Evolutionary conservation across 2,113 vertebrate species (phyloP).

Genomic region (Thryonomys swinderianus): DNA sequence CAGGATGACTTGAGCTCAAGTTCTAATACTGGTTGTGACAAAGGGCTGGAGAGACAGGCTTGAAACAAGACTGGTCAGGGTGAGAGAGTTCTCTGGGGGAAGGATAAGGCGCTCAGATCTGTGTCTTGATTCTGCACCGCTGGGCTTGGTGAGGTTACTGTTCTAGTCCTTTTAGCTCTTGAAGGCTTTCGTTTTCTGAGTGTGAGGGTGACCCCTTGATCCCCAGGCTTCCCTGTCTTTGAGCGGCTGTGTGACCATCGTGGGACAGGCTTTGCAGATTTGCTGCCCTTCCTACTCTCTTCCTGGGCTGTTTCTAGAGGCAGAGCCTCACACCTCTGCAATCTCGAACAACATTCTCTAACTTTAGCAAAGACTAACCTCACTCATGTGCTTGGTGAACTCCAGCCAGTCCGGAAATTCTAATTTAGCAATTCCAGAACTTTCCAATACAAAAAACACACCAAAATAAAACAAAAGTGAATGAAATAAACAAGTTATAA

Average conservation of each 20-base stretch:
- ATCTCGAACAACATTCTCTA: not conserved
- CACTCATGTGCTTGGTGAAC: not conserved
- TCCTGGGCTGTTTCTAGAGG: not conserved
- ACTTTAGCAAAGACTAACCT: not conserved
- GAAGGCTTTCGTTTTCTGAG: not conserved
- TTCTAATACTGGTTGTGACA: not conserved
- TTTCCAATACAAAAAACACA: not conserved
- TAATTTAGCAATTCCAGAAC: not conserved
- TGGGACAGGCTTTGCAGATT: not conserved
- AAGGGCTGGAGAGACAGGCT: not conserved
- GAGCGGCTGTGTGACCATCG: not conserved
- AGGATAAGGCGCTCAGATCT: not conserved
- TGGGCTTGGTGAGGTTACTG: not conserved
- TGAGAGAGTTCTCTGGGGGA: not conserved
- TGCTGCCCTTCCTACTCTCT: not conserved
- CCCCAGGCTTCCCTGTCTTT: not conserved
- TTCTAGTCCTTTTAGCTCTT: not conserved
- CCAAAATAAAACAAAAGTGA: not conserved
- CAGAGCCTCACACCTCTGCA: not conserved
- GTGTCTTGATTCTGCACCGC: not conserved
- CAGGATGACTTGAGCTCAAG: not conserved
- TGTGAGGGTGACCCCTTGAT: too few relatives aligned
- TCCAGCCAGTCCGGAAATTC: not conserved
- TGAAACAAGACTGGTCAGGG: not conserved
- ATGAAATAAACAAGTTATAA: not conserved